Percentiles rank a stretch among this genome's conserved stretches.
phyloP scores from a whole-genome alignment of 1,140 invertebrate species.

The Adelges cooleyi region DNA sequence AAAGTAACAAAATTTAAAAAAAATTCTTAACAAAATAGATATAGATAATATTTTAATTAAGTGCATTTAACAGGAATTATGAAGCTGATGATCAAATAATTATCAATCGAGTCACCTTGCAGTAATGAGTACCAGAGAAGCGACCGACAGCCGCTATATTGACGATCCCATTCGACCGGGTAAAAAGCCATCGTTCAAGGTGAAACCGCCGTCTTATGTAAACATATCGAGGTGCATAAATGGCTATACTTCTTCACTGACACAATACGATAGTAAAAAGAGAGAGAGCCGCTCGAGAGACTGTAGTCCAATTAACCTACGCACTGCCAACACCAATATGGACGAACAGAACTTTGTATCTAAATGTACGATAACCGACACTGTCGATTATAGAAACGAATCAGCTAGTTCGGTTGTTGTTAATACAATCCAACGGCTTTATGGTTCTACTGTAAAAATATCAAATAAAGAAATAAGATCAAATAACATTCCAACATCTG shows the following conservation, averaged over 20 bases:
- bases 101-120: not conserved
- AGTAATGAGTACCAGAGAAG: conserved; percentile 23
- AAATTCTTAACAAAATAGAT: no score
- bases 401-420: conserved; percentile 11
- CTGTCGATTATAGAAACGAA: conserved; percentile 20
- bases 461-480: conserved; percentile 4
- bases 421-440: conserved; percentile 24
- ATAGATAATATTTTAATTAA: conserved; percentile 19
- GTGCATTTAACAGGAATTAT: conserved; percentile 8
- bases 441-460: conserved; percentile 21
- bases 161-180: not conserved
- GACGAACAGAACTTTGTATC: conserved; percentile 7
- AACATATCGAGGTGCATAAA: conserved; percentile 24
- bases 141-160: not conserved
- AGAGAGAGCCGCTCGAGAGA: conserved; percentile 5
- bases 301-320: conserved; percentile 16
- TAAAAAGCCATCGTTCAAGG: conserved; percentile 9
- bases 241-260: conserved; percentile 21
- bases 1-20: no score
- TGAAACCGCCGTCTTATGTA: conserved; percentile 14
- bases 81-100: conserved; percentile 12
- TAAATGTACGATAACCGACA: conserved; percentile 19
- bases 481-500: conserved; percentile 14
- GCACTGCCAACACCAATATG: conserved; percentile 1
- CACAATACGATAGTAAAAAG: conserved; percentile 22